These are phyloP conservation scores for Tychaedon coryphoeus DNA, from an alignment of 2,113 vertebrate genomes.

Conservation along the genomic window DNA sequence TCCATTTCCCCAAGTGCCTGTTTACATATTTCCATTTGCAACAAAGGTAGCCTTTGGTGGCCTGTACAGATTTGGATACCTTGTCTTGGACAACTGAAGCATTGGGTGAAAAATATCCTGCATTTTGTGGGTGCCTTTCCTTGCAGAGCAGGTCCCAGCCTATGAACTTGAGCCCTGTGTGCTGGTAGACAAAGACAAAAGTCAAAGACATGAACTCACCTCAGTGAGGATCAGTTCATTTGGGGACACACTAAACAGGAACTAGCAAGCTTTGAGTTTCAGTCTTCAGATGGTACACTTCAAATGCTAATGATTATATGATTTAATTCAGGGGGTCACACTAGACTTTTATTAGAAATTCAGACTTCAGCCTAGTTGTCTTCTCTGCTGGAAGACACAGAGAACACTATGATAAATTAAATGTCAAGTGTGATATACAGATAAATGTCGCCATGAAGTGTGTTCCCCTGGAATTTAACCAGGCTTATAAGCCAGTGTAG, in stretches of 20 bases:
- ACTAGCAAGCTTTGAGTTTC: not conserved
- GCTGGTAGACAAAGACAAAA: not conserved
- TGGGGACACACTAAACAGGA: not conserved
- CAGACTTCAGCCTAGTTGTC: not conserved
- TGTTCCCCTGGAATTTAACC: not conserved
- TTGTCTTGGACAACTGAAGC: not conserved
- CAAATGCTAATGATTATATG: not conserved
- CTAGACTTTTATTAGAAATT: not conserved
- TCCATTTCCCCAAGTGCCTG: not conserved
- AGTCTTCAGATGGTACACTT: not conserved
- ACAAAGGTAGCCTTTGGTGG: not conserved
- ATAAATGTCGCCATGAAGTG: not conserved
- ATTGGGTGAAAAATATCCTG: not conserved
- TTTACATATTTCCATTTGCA: not conserved
- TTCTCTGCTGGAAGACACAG: not conserved
- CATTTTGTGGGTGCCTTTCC: not conserved
- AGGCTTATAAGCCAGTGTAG: not conserved
- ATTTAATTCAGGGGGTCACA: not conserved
- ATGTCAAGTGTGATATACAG: constrained; percentile 19
- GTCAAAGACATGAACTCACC: fast-evolving
- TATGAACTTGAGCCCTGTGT: not conserved
- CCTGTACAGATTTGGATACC: not conserved
- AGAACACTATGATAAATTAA: constrained; percentile 40
- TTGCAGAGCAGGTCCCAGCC: not conserved
- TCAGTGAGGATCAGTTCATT: not conserved